Base-by-base conservation (phyloP, 2,797 vertebrate genomes). In the Ctenochaetus hawaiiensis region DNA sequence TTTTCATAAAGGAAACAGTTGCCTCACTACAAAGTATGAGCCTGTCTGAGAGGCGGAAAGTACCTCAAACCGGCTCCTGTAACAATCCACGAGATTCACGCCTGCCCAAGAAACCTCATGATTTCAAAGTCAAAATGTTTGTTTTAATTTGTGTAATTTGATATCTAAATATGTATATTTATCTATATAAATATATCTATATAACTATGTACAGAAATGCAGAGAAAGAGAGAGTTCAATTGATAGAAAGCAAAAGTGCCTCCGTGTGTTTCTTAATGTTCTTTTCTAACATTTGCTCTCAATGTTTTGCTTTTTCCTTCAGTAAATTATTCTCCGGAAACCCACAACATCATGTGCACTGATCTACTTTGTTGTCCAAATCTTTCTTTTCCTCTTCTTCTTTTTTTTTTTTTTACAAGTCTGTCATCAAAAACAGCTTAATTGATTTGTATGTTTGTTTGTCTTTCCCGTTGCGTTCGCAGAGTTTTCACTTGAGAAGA, bases 371-470 rank as follows among this genome's bases (percentile, higher is more conserved):
- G 57, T 70, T 73, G 61, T 77, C 75, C 48, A 72, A 90, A 90
- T 93, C 85, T 68, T 34, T 34, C 7, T 34, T 34, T 34, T 34
- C 6, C 30, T 7, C 3, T 7, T 7, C 7, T 34, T 6, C 3
- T 34, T 34, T 34, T 34, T 7, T 34, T 83, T 74, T 83, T 74
- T 74, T 78, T 81, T 81, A 88, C 86, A 88, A 78, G 77, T 90
- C 75, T 67, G 72, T 87, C 81, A 83, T 86, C 86, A 81, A 77
- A 88, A 82, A 83, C 62, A 56, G 78, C 85, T 90, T 93, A 91
- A 94, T 93, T 93, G 87, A 92, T 92, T 90, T 88, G 78, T 80
- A 67, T 87, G 83, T 90, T 84, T 93, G 85, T 91, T 89, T 90
- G 83, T 91, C 87, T 88, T 81, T 82, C 64, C 65, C 69, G 16